Base-by-base conservation (phyloP, 2,113 vertebrate species). In the Lontra canadensis region DNA sequence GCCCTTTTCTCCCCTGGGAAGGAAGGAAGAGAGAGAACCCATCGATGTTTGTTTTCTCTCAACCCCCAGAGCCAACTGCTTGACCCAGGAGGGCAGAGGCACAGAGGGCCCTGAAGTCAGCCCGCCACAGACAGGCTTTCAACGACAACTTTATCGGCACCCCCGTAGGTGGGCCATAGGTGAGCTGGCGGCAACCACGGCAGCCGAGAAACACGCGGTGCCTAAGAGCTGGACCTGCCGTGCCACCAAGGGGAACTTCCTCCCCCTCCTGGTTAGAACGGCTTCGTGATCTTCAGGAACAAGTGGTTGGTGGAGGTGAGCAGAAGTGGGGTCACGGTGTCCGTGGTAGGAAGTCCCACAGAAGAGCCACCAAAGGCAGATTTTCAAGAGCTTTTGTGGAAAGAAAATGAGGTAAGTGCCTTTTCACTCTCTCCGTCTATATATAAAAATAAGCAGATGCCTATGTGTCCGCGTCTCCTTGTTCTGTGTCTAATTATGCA, bases 221-320 rank as follows among this genome's bases (percentile, higher is more conserved):
- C 85, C 34, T 4, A 26, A 14, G 67, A 61, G 59, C 34, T 7
- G 6, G 36, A 3, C 63, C 65, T 9, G 85, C 49, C 71, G 7
- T 23, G 63, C 52, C 65, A 31, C 59, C 88, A 34, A 67, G 81
- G 96, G 96, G 97, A 96, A 39, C 97, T 86, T 80, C 92, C 84
- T 97, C 98, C 98, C 97, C 59, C 97, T 98, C 90, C 97, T 76
- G 86, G 87, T 96, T 92, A 91, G 94, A 97, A 18, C 65, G 12
- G 61, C 63, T 20, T 23, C 78, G n/a, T 39, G 36, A 71, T 86
- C 84, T 82, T 44, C 4, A 3, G 23, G 7, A 57, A 55, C n/a
- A 25, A 76, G 67, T 34, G 13, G 1, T 13, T 1, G 4, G 44
- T 0, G 0, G 25, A 0, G 44, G 59, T 26, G 13, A 76, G 67